Evolutionary conservation across 2,888 invertebrate genomes (phyloP).

Genomic region (Brassicogethes aeneus): DNA sequence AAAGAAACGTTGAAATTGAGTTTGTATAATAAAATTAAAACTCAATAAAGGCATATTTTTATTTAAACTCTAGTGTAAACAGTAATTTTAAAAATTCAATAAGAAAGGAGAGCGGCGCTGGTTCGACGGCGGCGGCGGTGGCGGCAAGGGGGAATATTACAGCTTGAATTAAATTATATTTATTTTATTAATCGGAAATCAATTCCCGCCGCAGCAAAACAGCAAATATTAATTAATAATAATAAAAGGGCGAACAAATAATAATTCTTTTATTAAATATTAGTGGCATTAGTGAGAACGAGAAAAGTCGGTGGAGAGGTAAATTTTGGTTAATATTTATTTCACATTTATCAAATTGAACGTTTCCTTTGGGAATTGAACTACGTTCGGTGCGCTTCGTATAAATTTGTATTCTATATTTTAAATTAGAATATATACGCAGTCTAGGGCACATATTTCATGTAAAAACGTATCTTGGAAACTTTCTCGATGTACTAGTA

Average conservation of each 20-base stretch:
- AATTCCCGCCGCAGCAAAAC: slow-evolving; percentile 16
- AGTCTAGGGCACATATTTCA: slow-evolving; percentile 41
- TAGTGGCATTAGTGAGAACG: slow-evolving; percentile 24
- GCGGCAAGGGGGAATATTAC: not conserved
- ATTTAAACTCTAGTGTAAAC: slow-evolving; percentile 1
- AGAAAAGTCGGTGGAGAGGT: slow-evolving; percentile 25
- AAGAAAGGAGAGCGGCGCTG: not conserved
- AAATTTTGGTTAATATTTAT: slow-evolving; percentile 41
- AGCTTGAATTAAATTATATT: slow-evolving; percentile 10
- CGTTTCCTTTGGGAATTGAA: slow-evolving; percentile 38
- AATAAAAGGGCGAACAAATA: slow-evolving; percentile 22
- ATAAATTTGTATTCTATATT: slow-evolving; percentile 45
- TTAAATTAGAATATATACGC: slow-evolving; percentile 44
- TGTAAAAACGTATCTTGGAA: slow-evolving; percentile 39
- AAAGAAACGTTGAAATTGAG: slow-evolving; percentile 3
- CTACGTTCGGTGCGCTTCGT: slow-evolving; percentile 33
- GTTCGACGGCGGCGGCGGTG: not conserved
- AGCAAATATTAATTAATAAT: slow-evolving; percentile 18
- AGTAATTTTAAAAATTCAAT: slow-evolving; percentile 3
- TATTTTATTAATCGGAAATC: slow-evolving; percentile 19
- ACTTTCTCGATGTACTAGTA: slow-evolving; percentile 36
- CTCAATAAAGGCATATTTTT: slow-evolving; percentile 1
- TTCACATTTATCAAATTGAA: slow-evolving; percentile 43
- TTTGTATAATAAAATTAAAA: slow-evolving; percentile 2
- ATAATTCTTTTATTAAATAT: slow-evolving; percentile 26